Conservation (phyloP, 2,797 vertebrate genomes). For the Oreortyx pictus region DNA sequence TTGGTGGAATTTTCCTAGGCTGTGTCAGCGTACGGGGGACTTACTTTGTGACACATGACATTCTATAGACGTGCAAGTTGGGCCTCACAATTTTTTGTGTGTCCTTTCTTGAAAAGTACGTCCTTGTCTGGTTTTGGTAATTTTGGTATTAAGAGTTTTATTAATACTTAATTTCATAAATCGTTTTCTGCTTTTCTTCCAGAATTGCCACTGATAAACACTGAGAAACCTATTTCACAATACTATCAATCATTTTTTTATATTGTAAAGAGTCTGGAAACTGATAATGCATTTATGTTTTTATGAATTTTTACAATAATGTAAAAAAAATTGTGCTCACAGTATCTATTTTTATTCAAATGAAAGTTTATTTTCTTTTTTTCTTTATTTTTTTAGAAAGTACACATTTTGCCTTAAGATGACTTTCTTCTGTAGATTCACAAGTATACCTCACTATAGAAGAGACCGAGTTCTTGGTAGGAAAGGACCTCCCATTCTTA, state of each 20-base stretch:
- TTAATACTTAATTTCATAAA: not conserved
- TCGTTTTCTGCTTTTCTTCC: not conserved
- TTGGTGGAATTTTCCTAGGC: not conserved
- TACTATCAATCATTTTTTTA: not conserved
- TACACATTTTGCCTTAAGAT: constrained; percentile 73
- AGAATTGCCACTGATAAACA: not conserved
- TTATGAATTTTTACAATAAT: constrained; percentile 5
- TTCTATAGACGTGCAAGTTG: not conserved
- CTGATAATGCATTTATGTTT: constrained; percentile 27
- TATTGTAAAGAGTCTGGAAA: not conserved
- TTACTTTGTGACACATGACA: not conserved
- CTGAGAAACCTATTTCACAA: not conserved
- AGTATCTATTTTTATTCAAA: constrained; percentile 55
- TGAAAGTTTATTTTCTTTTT: constrained; percentile 26
- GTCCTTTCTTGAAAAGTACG: not conserved
- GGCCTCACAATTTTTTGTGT: not conserved
- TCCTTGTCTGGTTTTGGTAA: not conserved
- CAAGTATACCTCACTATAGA: constrained; percentile 64
- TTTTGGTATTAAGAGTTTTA: not conserved
- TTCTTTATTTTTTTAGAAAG: constrained; percentile 17
- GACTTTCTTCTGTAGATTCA: constrained; percentile 38
- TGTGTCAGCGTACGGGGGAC: not conserved
- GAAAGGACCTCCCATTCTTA: not conserved
- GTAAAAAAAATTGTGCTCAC: constrained; percentile 16
- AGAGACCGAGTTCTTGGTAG: not conserved